Evolutionary conservation across 2,888 invertebrate genomes (phyloP), one percentile per base, ranked within the genome.

Genomic region (Lochmaea capreae): DNA sequence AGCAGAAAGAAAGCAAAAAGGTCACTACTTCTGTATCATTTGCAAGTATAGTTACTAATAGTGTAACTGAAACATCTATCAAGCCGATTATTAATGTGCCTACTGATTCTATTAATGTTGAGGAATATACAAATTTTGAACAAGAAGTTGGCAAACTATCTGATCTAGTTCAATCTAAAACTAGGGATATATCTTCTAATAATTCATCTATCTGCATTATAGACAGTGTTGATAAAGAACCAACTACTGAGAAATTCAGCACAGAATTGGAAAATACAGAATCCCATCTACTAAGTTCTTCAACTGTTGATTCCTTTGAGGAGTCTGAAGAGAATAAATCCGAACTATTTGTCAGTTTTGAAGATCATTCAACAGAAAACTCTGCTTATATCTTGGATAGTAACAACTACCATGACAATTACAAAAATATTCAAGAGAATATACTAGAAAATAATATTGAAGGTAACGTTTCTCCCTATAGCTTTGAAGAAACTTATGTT

Each of bases 1-100:
- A 81, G 73, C 12, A 62, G 39, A 82, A 80, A 72, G 81, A 81
- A 65, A 82, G 81, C 68, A 83, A 83, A 74, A 81, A 82, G 63
- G 84, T 84, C 9, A 72, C 72, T n/a, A 70, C 82, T 14, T 39
- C 70, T 42, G 74, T 84, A 57, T 82, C 83, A 11, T 83, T 82
- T 76, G 83, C 84, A 11, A 82, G 77, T 72, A 66, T 82, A 71
- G 77, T 81, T 43, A 79, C 79, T 26, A 80, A 83, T 63, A 78
- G 22, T 52, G 43, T 46, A 46, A 11, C 22, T 33, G 69, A 72
- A 46, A 33, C 39, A 11, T 43, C 18, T 63, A 1, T 43, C 43
- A 18, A 43, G 3, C n/a, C 22, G 3, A 22, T 22, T 22, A 22
- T 1, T 22, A n/a, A n/a, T 33, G 26, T 26, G 11, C 11, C 18